phyloP scores from a whole-genome alignment of 2,888 invertebrate genomes.

The Scaeva pyrastri region DNA sequence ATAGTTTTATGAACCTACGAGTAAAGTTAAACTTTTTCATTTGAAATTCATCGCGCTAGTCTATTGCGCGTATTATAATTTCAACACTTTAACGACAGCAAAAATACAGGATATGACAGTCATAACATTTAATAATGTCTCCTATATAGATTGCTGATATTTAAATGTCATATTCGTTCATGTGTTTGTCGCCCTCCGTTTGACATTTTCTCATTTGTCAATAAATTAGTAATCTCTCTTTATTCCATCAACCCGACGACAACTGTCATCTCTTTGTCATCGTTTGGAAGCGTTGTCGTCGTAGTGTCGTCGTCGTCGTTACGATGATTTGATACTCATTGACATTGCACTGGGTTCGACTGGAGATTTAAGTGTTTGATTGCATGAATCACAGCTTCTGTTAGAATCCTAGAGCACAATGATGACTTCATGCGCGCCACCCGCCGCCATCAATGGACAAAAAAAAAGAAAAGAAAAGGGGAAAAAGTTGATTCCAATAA shows the following conservation, averaged over 20 bases:
- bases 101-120: slow-evolving; percentile 66
- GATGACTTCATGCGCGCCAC: slow-evolving; percentile 52
- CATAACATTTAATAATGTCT: slow-evolving; percentile 49
- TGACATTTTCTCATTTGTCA: slow-evolving; percentile 14
- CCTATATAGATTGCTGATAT: slow-evolving; percentile 30
- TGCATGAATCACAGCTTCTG: slow-evolving; percentile 47
- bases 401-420: slow-evolving; percentile 8
- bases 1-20: slow-evolving; percentile 34
- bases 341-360: slow-evolving; percentile 3
- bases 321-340: slow-evolving; percentile 37
- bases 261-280: too few relatives aligned
- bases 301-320: too few relatives aligned
- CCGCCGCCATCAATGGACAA: slow-evolving; percentile 10
- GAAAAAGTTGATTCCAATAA: slow-evolving; percentile 7
- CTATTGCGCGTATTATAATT: slow-evolving; percentile 9
- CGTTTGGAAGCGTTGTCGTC: too few relatives aligned
- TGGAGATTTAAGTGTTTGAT: slow-evolving; percentile 22
- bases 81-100: slow-evolving; percentile 59
- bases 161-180: slow-evolving; percentile 47
- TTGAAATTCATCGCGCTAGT: neutral
- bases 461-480: neutral
- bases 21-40: slow-evolving; percentile 20
- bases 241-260: slow-evolving; percentile 12
- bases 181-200: neutral
- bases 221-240: slow-evolving; percentile 50